Conservation (phyloP, 2,888 invertebrate genomes). For the Metopia argyrocephala region DNA sequence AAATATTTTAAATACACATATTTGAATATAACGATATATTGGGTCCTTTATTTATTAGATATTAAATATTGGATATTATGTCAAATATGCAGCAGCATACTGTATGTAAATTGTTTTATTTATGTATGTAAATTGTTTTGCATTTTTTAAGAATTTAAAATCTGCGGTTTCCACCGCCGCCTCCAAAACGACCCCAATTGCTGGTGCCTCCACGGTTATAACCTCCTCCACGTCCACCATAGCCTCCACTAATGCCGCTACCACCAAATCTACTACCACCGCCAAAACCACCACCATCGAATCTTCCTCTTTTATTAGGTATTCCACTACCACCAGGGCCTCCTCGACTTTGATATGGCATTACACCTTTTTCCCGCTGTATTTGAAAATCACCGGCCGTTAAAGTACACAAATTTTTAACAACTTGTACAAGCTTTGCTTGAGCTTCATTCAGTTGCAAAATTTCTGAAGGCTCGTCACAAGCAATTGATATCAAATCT, state of each 20-base stretch:
- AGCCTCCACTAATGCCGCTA: conserved; percentile 57
- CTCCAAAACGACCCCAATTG: conserved; percentile 20
- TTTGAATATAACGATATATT: no score
- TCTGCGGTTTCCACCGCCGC: conserved; percentile 47
- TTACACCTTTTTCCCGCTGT: conserved; percentile 79
- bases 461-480: conserved; percentile 88
- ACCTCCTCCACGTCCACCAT: conserved; percentile 47
- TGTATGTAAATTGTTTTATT: no score
- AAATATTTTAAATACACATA: not conserved
- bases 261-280: conserved; percentile 65
- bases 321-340: conserved; percentile 67
- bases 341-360: conserved; percentile 73
- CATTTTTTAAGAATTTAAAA: conserved; percentile 35
- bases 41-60: no score
- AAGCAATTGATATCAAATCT: conserved; percentile 87
- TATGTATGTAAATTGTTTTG: not conserved
- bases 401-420: conserved; percentile 87
- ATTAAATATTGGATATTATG: no score
- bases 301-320: conserved; percentile 67
- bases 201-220: conserved; percentile 53
- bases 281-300: conserved; percentile 66
- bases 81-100: no score
- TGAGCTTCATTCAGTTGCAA: conserved; percentile 78
- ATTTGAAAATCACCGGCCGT: conserved; percentile 87
- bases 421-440: conserved; percentile 82